Base-by-base conservation (phyloP, 2,888 invertebrate species). In the Hydriomena furcata region DNA sequence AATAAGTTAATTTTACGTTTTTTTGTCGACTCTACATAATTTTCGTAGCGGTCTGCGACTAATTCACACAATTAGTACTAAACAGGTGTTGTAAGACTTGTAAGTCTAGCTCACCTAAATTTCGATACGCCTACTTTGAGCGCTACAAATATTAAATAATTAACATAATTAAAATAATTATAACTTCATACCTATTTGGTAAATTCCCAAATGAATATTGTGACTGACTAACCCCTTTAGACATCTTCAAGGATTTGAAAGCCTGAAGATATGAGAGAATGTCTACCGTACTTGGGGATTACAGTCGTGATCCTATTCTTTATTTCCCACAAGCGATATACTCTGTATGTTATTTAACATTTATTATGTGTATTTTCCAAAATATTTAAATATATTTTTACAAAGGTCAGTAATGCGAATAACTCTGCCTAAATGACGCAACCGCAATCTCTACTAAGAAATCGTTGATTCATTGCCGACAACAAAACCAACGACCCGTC, bases 21-120 rank as follows among this genome's bases (percentile, higher is more conserved):
- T 25, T 37, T 23, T 45, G 42, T 24, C 47, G 43, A 32, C 44
- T 24, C 13, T 46, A 44, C 31, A 25, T 11, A 25, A 21, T 32
- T 30, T 47, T 51, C 47, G 44, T 32, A 49, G 52, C 48, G 50
- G 42, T 30, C 24, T 50, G 56, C 32, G 38, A 45, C 52, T 34
- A 55, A 63, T 63, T 65, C 61, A 54, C 55, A 45, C n/a, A n/a
- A n/a, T n/a, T n/a, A 36, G 27, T 25, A 44, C 57, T 52, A 59
- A 55, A 34, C 8, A 28, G 7, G 23, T 44, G 46, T 52, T 42
- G 47, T 32, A 51, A 36, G n/a, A n/a, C n/a, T n/a, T n/a, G 32
- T 17, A 17, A 34, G 35, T 51, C n/a, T n/a, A 41, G 49, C 38
- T 24, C 24, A 40, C 44, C 30, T 46, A 5, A 20, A 48, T 45